These are phyloP conservation scores for Hyperoodon ampullatus DNA, from an alignment of 2,113 vertebrate species.

Conservation along the genomic window DNA sequence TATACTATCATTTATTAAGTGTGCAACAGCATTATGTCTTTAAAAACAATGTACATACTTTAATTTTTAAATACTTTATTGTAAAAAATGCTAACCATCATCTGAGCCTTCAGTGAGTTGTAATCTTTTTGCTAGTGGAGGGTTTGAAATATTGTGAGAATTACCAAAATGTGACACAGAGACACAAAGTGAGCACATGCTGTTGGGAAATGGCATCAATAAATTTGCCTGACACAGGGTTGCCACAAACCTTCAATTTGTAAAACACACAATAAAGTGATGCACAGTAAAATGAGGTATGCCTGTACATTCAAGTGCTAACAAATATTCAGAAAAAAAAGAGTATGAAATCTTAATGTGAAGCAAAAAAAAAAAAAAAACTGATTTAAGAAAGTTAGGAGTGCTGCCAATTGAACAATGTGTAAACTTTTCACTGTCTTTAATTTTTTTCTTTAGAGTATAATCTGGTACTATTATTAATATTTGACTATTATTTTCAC, in stretches of 20 bases:
- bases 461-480: neutral
- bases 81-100: neutral
- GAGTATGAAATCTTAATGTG: neutral
- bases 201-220: neutral
- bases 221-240: neutral
- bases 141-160: neutral
- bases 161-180: neutral
- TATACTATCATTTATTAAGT: neutral
- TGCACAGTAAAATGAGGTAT: neutral
- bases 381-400: slow-evolving; percentile 41
- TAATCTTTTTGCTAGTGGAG: neutral
- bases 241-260: neutral
- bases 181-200: neutral
- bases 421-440: neutral
- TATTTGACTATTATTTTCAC: neutral
- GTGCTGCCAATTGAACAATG: neutral
- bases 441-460: neutral
- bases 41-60: neutral
- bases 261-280: neutral
- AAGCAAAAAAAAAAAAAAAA: neutral
- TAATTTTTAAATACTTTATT: neutral
- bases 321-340: slow-evolving; percentile 4
- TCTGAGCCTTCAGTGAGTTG: neutral
- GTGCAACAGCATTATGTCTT: neutral
- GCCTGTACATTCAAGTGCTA: neutral